Evolutionary conservation across 2,113 vertebrate species (phyloP), one percentile per base, ranked within the genome.

Genomic region (Apteryx mantelli): DNA sequence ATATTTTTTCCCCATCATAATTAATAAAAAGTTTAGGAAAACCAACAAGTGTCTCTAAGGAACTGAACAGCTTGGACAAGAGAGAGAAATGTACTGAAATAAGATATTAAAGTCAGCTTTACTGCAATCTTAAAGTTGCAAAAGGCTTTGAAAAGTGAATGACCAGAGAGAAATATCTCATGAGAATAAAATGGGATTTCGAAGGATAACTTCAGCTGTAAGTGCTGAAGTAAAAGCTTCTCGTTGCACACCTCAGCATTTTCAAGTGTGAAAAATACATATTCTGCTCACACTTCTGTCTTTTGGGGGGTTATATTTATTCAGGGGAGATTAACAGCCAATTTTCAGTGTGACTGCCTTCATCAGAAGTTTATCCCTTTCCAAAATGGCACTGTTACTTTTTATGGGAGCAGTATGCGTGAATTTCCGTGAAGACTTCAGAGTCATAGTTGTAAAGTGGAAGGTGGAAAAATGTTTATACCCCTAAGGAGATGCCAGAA

Each of bases 281-380:
- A 94, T 91, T 91, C 94, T 96, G 32, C 28, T 92, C 93, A 63
- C 46, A 38, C 50, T 90, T 78, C 36, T 21, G 34, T 95, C 77
- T 91, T 93, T 63, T 89, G 71, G 32, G 83, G 44, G 56, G 77
- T 78, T 94, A n/a, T 93, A 96, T 92, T 92, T 95, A 95, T 96
- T 97, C 77, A 80, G 48, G 76, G 68, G 76, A 86, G 93, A 96
- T 96, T 96, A 95, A 93, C 4, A 2, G 40, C 61, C 65, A 77
- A 63, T 96, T 97, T 94, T 95, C 40, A 92, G 77, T 85, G 77
- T 82, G 83, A 76, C 86, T 94, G 83, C 81, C 38, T 70, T 94
- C 86, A 79, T 70, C 77, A 91, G 61, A 89, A 95, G 81, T 94
- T 95, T 93, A 87, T 96, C 70, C 77, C 58, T 82, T 92, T 4